Evolutionary conservation across 2,888 invertebrate species (phyloP).

Genomic region (Cephalotes varians): DNA sequence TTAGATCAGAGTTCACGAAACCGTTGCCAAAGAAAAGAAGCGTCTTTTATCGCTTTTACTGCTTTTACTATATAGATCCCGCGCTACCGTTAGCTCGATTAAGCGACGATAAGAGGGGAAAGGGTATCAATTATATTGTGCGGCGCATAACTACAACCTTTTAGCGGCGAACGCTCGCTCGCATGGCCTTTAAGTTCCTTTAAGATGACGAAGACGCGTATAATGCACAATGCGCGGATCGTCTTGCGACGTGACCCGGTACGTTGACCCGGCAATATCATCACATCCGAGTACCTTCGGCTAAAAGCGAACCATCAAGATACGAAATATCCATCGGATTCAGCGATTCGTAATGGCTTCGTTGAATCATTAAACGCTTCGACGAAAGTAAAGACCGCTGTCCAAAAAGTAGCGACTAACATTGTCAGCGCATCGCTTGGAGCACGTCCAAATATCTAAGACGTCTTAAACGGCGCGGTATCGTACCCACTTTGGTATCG

Average conservation of each 20-base stretch:
- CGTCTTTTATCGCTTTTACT: conserved; percentile 7
- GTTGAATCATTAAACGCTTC: conserved; percentile 39
- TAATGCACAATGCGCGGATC: conserved; percentile 49
- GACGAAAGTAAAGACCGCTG: conserved; percentile 29
- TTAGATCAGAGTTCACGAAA: conserved; percentile 16
- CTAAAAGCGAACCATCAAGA: conserved; percentile 47
- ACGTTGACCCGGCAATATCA: conserved; percentile 52
- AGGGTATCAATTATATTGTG: conserved; percentile 47
- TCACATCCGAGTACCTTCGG: conserved; percentile 23
- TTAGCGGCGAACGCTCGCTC: conserved; percentile 29
- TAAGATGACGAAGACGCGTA: conserved; percentile 55
- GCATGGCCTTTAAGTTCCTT: conserved; percentile 52
- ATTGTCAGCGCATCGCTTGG: conserved; percentile 27
- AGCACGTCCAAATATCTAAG: conserved; percentile 23
- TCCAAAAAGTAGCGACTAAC: conserved; percentile 16
- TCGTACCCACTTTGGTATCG: not conserved
- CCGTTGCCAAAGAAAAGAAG: not conserved
- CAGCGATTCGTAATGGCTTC: conserved; percentile 46
- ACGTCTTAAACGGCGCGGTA: conserved; percentile 12
- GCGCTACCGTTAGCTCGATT: conserved; percentile 47
- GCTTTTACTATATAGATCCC: conserved; percentile 31
- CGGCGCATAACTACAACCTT: conserved; percentile 43
- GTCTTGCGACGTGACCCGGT: conserved; percentile 31
- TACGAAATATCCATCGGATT: conserved; percentile 22
- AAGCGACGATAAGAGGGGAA: conserved; percentile 47